Conservation (phyloP, 2,797 vertebrate species). For the Delichon dasypus region DNA sequence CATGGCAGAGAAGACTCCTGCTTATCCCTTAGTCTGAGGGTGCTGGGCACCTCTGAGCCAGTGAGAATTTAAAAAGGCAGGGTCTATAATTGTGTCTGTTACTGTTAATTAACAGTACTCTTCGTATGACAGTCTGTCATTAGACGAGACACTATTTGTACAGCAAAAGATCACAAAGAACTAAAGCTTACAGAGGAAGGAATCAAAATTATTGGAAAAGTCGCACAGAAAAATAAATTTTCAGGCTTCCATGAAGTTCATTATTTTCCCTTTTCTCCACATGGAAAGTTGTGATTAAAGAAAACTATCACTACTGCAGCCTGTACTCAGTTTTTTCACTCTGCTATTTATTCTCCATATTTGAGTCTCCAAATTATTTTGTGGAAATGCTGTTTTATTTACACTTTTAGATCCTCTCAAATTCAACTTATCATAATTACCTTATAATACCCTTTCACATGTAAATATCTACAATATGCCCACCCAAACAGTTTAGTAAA, state of each 20-base stretch:
- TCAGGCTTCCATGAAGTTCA: neutral
- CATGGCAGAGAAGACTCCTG: neutral
- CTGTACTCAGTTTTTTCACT: neutral
- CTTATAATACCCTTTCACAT: neutral
- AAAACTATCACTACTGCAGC: neutral
- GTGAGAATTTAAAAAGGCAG: neutral
- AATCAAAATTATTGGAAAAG: neutral
- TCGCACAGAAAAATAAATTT: neutral
- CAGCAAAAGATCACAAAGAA: neutral
- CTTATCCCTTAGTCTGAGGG: accelerated
- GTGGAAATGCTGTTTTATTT: neutral
- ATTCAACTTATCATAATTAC: neutral
- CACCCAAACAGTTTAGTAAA: neutral
- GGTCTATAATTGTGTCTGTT: neutral
- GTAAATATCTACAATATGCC: neutral
- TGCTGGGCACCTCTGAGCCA: neutral
- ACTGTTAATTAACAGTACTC: neutral
- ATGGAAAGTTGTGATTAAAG: neutral
- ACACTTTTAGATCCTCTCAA: neutral
- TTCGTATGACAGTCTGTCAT: neutral
- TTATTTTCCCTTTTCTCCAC: neutral
- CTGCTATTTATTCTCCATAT: neutral
- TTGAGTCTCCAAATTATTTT: neutral
- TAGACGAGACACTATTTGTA: neutral
- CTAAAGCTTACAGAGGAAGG: neutral